Evolutionary conservation across 2,888 invertebrate species (phyloP).

Genomic region (Colletes collaris): DNA sequence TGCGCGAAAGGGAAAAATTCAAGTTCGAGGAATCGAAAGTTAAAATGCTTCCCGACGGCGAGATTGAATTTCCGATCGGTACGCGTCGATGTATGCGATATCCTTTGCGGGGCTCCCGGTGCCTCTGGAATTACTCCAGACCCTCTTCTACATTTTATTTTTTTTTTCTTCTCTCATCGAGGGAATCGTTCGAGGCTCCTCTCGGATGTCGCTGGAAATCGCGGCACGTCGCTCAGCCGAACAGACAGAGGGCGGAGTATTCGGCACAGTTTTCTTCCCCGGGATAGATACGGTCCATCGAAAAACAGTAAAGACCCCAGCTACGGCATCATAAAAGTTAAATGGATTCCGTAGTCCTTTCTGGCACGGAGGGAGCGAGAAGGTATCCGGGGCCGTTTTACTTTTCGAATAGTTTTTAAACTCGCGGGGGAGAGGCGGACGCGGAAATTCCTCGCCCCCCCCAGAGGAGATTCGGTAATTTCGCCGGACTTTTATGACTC

Average conservation of each 20-base stretch:
- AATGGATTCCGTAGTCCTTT: slow-evolving; percentile 61
- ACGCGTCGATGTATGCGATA: slow-evolving; percentile 27
- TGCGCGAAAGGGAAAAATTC: slow-evolving; percentile 40
- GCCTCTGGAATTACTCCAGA: slow-evolving; percentile 21
- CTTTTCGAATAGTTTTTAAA: slow-evolving; percentile 57
- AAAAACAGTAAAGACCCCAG: slow-evolving; percentile 55
- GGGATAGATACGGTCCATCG: slow-evolving; percentile 54
- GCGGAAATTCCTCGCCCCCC: slow-evolving; percentile 31
- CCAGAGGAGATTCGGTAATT: slow-evolving; percentile 55
- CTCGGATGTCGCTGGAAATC: slow-evolving; percentile 35
- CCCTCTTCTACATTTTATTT: background rate
- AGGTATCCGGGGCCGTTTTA: slow-evolving; percentile 51
- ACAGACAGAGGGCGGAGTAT: slow-evolving; percentile 40
- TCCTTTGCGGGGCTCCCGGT: slow-evolving; percentile 17
- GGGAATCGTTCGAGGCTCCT: slow-evolving; percentile 7
- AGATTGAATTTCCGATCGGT: slow-evolving; percentile 77
- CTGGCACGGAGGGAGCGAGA: slow-evolving; percentile 21
- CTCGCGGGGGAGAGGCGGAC: slow-evolving; percentile 19
- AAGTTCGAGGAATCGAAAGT: slow-evolving; percentile 59
- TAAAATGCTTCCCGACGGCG: slow-evolving; percentile 74
- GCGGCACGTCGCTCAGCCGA: slow-evolving; percentile 36
- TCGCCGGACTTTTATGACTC: slow-evolving; percentile 43
- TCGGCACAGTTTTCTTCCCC: slow-evolving; percentile 35
- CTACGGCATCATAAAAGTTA: slow-evolving; percentile 66
- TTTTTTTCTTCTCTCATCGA: background rate